A percentile compares a stretch with the other conserved stretches of the same genome.
Evolutionary conservation across 1,140 invertebrate genomes (phyloP).

Genomic region (Orius laevigatus): DNA sequence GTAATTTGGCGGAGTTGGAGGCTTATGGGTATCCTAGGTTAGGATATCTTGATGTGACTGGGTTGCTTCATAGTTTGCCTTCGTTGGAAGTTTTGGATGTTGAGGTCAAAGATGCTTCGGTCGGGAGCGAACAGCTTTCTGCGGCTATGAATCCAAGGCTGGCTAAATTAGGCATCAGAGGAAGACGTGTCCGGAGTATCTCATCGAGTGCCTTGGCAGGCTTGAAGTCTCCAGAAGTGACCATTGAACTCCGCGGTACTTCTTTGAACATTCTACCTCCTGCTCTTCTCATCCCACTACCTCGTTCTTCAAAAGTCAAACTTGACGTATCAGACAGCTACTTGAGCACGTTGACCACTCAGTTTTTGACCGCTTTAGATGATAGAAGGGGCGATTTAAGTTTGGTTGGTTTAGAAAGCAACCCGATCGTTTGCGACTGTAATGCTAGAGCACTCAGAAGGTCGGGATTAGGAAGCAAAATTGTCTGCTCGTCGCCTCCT

Average conservation of each 20-base stretch:
- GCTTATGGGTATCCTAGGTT: conserved; percentile 58
- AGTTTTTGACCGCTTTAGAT: conserved; percentile 60
- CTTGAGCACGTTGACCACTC: conserved; percentile 52
- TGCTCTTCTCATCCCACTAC: conserved; percentile 71
- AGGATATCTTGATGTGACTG: conserved; percentile 68
- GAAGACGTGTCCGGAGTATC: conserved; percentile 54
- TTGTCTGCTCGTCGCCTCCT: conserved; percentile 48
- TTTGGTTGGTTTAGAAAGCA: conserved; percentile 51
- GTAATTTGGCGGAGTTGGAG: conserved; percentile 47
- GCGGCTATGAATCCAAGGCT: conserved; percentile 62
- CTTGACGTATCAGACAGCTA: conserved; percentile 64
- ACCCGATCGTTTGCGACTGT: conserved; percentile 75
- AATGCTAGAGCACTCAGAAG: conserved; percentile 56
- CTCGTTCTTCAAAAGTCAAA: conserved; percentile 61
- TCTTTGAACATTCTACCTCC: conserved; percentile 58
- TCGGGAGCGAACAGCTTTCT: conserved; percentile 66
- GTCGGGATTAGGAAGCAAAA: conserved; percentile 30
- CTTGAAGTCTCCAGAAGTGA: conserved; percentile 49
- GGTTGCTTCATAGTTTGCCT: conserved; percentile 51
- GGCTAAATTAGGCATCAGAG: conserved; percentile 51
- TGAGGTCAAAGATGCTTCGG: conserved; percentile 67
- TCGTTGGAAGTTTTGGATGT: conserved; percentile 56
- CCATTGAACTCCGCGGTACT: conserved; percentile 58
- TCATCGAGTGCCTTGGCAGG: conserved; percentile 68
- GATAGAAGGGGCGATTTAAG: conserved; percentile 55